Evolutionary conservation across 1,140 invertebrate genomes (phyloP).

Genomic region (Chelonus insularis): DNA sequence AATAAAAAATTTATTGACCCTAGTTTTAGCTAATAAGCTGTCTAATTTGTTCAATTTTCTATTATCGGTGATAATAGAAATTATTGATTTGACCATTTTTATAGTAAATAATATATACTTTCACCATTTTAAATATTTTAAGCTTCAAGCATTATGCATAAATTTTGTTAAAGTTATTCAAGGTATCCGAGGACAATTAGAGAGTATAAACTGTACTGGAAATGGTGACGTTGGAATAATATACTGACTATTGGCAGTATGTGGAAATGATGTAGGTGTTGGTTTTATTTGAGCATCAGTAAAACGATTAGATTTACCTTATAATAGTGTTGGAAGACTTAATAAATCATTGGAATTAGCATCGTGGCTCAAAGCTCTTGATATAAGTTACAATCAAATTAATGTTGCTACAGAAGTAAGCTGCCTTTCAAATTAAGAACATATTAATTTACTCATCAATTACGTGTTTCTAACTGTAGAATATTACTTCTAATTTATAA

Average conservation of each 20-base stretch:
- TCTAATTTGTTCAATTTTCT: no score
- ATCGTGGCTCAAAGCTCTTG: conserved; percentile 64
- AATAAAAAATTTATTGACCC: no score
- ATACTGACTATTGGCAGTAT: conserved; percentile 51
- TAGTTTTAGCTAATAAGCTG: no score
- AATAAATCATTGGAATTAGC: conserved; percentile 65
- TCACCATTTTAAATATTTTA: conserved; percentile 62
- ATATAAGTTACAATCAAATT: conserved; percentile 65
- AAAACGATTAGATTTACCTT: conserved; percentile 61
- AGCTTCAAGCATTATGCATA: conserved; percentile 64
- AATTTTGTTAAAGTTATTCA: conserved; percentile 63
- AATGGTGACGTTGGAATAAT: conserved; percentile 48
- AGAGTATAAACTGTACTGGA: conserved; percentile 61
- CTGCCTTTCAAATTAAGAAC: conserved; percentile 65
- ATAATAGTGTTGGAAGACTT: conserved; percentile 62
- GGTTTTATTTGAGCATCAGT: conserved; percentile 67
- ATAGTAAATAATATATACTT: conserved; percentile 67
- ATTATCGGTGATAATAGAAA: no score
- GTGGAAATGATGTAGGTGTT: conserved; percentile 64
- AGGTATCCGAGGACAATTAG: conserved; percentile 61
- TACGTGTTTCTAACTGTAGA: no score
- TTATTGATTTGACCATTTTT: no score
- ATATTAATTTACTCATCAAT: conserved; percentile 66
- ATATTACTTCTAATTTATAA: no score
- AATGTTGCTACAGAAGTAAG: conserved; percentile 52